A percentile compares a stretch with the other conserved stretches of the same genome.
Evolutionary conservation across 2,888 invertebrate species (phyloP).

Genomic region (Deilephila porcellus): DNA sequence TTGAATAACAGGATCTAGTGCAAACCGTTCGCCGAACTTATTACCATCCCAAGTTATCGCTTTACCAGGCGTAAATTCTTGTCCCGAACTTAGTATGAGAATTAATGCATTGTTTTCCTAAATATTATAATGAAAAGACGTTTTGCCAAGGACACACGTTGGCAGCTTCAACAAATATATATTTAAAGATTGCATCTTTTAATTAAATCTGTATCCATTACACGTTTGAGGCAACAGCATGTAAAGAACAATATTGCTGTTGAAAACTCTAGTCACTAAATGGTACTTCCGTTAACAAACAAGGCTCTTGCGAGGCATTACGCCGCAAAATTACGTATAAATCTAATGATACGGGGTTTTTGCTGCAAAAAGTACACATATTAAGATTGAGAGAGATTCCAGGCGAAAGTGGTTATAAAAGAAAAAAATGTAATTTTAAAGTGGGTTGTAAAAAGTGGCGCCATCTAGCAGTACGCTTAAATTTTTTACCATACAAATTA

Average conservation of each 20-base stretch:
- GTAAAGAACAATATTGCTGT: constrained; percentile 13
- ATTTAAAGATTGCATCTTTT: constrained; percentile 3
- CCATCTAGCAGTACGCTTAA: background rate
- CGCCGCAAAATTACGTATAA: constrained; percentile 14
- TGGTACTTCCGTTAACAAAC: constrained; percentile 22
- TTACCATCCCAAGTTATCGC: no score
- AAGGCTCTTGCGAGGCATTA: constrained; percentile 20
- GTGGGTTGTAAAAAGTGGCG: background rate
- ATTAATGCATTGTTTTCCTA: no score
- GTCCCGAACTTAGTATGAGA: no score
- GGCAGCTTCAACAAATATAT: background rate
- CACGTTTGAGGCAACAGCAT: background rate
- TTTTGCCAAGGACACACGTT: background rate
- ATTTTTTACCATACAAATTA: no score
- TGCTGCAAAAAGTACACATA: constrained; percentile 9
- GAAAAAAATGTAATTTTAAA: background rate
- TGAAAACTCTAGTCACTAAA: background rate
- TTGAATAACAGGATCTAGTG: no score
- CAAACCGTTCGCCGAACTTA: no score
- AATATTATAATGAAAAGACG: no score
- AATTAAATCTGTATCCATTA: background rate
- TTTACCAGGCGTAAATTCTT: no score
- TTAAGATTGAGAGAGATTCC: constrained; percentile 20
- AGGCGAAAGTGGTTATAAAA: background rate
- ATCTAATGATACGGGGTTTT: constrained; percentile 18